Evolutionary conservation across 2,113 vertebrate genomes (phyloP), one percentile per base, ranked within the genome.

Genomic region (Vulpes vulpes): DNA sequence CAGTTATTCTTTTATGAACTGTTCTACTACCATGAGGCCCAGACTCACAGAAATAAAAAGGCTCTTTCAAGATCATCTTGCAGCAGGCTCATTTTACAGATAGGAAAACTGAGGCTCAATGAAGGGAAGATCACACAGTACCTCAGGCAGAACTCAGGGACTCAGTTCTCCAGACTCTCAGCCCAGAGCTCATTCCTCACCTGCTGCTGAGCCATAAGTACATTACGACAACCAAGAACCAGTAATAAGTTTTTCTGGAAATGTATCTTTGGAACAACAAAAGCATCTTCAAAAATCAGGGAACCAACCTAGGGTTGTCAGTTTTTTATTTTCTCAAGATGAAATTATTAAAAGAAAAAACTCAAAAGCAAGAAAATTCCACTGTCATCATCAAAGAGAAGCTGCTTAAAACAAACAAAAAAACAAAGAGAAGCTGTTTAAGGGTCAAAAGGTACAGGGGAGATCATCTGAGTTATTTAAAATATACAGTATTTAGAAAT

Each of bases 291-390:
- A 30, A 53, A 79, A 55, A 19, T 53, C 27, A 53, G 49, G 76
- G 49, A 95, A 22, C 35, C 38, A 95, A 81, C 19, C 3, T 53
- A 53, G 4, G 30, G 22, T 25, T 90, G 17, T 49, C 22, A 90
- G 69, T 27, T 55, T 89, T 89, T 89, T 79, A 94, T 53, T 90
- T 86, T 95, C 65, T 86, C 23, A 84, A 94, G 69, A 89, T 25
- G 35, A 92, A 83, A 89, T 71, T 62, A 69, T 76, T 74, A 69
- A 82, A 67, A 76, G 51, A 78, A 89, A 79, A 65, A 65, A 86
- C 27, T 79, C 43, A 79, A 84, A 73, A 85, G 55, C 69, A 89
- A 64, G 43, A 67, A 32, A 2, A 35, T 49, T 49, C 89, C 22
- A 30, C 8, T 16, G 76, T 43, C 60, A 78, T 27, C 57, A n/a